Evolutionary conservation across 2,113 vertebrate genomes (phyloP).

Genomic region (Chitala chitala): DNA sequence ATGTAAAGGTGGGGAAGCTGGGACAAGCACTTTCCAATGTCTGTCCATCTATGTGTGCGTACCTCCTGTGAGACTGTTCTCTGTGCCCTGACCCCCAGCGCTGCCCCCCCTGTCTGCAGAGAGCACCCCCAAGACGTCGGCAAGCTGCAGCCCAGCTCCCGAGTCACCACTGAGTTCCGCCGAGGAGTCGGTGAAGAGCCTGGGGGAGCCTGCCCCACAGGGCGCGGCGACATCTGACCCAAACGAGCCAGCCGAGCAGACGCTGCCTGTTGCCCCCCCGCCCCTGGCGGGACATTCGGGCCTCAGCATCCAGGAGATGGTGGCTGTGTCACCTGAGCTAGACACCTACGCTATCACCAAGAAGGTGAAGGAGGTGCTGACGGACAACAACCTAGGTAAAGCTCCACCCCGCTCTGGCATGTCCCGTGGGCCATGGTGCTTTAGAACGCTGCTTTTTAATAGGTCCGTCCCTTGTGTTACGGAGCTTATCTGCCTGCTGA

Average conservation of each 20-base stretch:
- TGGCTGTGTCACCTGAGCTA: conserved; percentile 80
- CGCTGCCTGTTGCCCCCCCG: conserved; percentile 66
- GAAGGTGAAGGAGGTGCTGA: conserved; percentile 85
- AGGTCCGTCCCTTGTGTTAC: too few relatives aligned
- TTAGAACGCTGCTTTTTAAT: too few relatives aligned
- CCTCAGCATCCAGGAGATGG: conserved; percentile 81
- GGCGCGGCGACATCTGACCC: conserved; percentile 66
- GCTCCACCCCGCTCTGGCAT: neutral
- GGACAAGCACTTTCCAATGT: too few relatives aligned
- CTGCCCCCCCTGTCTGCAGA: conserved; percentile 51
- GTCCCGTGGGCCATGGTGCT: neutral
- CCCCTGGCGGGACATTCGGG: conserved; percentile 72
- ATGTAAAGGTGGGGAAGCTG: too few relatives aligned
- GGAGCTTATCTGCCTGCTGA: too few relatives aligned
- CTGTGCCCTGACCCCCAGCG: neutral
- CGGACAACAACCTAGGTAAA: conserved; percentile 80
- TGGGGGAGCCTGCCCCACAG: conserved; percentile 68
- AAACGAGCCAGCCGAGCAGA: conserved; percentile 64
- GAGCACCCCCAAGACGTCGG: conserved; percentile 84
- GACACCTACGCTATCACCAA: conserved; percentile 86
- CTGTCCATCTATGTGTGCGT: too few relatives aligned
- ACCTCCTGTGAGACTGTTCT: neutral
- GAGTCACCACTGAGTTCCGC: conserved; percentile 78
- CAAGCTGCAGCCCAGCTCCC: conserved; percentile 80
- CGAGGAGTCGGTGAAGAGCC: conserved; percentile 77